Percentiles rank a stretch among this genome's conserved stretches.
Evolutionary conservation across 1,140 invertebrate species (phyloP).

Genomic region (Drosophila lacteicornis): DNA sequence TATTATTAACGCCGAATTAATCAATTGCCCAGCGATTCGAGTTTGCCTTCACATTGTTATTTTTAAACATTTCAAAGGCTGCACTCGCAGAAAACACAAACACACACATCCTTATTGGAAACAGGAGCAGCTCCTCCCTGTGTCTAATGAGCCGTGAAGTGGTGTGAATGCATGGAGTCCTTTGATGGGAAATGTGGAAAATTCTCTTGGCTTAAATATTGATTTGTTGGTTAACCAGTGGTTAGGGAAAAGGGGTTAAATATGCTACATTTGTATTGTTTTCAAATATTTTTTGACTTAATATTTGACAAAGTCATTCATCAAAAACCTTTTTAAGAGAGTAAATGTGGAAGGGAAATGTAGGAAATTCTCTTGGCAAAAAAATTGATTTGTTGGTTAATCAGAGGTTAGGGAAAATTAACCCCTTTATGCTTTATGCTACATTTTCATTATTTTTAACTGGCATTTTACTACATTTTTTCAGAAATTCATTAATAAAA

Average conservation of each 20-base stretch:
- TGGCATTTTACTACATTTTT: too few species aligned
- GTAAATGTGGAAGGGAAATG: too few species aligned
- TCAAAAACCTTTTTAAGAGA: too few species aligned
- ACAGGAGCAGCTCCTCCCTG: constrained; percentile 27
- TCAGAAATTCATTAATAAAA: too few species aligned
- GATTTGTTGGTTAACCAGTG: constrained; percentile 34
- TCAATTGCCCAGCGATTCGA: constrained; percentile 77
- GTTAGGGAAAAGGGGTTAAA: neutral
- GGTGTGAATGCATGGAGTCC: constrained; percentile 71
- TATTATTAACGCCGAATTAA: constrained; percentile 80
- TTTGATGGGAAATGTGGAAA: constrained; percentile 61
- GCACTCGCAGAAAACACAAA: constrained; percentile 27
- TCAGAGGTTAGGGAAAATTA: too few species aligned
- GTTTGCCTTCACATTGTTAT: constrained; percentile 56
- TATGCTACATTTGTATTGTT: too few species aligned
- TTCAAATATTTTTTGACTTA: too few species aligned
- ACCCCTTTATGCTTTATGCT: too few species aligned
- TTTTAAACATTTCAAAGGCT: constrained; percentile 76
- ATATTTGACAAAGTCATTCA: too few species aligned
- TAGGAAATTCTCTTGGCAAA: too few species aligned
- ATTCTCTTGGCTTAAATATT: constrained; percentile 53
- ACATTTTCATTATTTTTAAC: too few species aligned
- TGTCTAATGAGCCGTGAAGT: constrained; percentile 77
- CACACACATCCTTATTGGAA: constrained; percentile 13
- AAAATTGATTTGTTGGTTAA: too few species aligned